A percentile compares a stretch with the other conserved stretches of the same genome.
phyloP scores from a whole-genome alignment of 2,797 vertebrate genomes.

The Rallus crepitans region DNA sequence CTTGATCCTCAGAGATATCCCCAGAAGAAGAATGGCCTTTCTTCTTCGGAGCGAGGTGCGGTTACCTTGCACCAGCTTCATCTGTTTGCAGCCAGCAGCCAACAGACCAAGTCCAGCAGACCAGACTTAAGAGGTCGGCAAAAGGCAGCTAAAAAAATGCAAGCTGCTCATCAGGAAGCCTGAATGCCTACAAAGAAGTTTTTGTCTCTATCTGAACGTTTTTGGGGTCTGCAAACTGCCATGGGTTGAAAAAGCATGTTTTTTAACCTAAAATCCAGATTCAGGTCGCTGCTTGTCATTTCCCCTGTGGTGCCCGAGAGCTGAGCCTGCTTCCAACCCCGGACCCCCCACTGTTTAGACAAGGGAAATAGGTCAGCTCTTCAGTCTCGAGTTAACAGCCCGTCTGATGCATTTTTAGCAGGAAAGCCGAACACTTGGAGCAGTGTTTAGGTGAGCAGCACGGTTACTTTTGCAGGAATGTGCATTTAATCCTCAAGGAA shows the following conservation, averaged over 20 bases:
- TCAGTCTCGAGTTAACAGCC: not conserved
- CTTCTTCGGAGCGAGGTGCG: not conserved
- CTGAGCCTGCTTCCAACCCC: not conserved
- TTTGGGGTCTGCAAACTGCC: not conserved
- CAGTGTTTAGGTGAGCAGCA: conserved; percentile 10
- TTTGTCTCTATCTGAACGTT: not conserved
- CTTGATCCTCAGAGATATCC: conserved; percentile 4
- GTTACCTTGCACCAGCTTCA: not conserved
- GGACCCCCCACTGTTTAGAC: not conserved
- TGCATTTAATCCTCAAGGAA: conserved; percentile 25
- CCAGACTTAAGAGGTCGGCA: not conserved
- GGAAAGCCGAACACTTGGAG: not conserved
- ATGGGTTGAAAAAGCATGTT: not conserved
- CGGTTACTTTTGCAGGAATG: conserved; percentile 49
- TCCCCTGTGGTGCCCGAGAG: not conserved
- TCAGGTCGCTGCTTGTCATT: not conserved
- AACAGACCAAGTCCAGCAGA: not conserved
- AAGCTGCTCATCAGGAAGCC: not conserved
- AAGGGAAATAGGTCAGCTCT: not conserved
- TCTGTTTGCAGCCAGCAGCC: not conserved
- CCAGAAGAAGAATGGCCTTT: conserved; percentile 6
- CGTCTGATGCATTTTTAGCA: conserved; percentile 4
- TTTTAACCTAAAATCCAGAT: not conserved
- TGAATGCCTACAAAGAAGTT: not conserved
- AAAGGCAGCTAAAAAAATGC: not conserved